These are phyloP conservation scores for Palythoa caribaeorum DNA, from an alignment of 92 coral and sea anemone genomes.

Conservation along the genomic window DNA sequence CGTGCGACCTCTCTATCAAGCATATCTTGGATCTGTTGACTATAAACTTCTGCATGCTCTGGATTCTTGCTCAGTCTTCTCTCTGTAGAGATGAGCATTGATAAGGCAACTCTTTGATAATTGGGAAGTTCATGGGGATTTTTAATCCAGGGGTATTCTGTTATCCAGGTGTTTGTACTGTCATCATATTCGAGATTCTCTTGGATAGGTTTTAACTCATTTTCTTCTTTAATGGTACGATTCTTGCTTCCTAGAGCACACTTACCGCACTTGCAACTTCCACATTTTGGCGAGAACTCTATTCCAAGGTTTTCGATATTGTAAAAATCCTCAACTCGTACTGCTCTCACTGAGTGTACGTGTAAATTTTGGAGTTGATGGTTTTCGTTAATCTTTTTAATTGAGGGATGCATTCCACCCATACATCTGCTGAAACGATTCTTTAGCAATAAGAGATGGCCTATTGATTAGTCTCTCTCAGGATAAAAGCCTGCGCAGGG, in stretches of 20 bases:
- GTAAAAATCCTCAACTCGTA: not conserved
- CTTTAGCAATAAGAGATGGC: slow-evolving; percentile 57
- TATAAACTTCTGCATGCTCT: slow-evolving; percentile 40
- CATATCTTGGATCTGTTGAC: slow-evolving; percentile 65
- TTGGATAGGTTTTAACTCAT: not conserved
- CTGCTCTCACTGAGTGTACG: not conserved
- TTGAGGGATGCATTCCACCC: slow-evolving; percentile 59
- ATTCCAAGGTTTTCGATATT: not conserved
- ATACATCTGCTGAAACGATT: slow-evolving; percentile 72
- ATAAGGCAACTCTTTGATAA: slow-evolving; percentile 40
- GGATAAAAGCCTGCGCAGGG: slow-evolving; percentile 39
- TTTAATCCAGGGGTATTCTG: slow-evolving; percentile 58
- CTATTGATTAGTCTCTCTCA: slow-evolving; percentile 53
- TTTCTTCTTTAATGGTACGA: slow-evolving; percentile 53
- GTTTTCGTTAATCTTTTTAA: slow-evolving; percentile 62
- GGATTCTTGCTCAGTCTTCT: slow-evolving; percentile 51
- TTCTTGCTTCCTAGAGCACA: slow-evolving; percentile 54
- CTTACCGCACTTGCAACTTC: slow-evolving; percentile 14
- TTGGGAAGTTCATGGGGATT: slow-evolving; percentile 53
- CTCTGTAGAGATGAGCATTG: slow-evolving; percentile 52
- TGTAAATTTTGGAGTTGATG: slow-evolving; percentile 56
- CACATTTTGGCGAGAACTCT: slow-evolving; percentile 11
- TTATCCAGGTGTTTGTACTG: slow-evolving; percentile 40
- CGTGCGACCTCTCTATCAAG: slow-evolving; percentile 49
- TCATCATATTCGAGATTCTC: slow-evolving; percentile 11